Evolutionary conservation across 2,888 invertebrate genomes (phyloP).

Genomic region (Tipula lateralis): DNA sequence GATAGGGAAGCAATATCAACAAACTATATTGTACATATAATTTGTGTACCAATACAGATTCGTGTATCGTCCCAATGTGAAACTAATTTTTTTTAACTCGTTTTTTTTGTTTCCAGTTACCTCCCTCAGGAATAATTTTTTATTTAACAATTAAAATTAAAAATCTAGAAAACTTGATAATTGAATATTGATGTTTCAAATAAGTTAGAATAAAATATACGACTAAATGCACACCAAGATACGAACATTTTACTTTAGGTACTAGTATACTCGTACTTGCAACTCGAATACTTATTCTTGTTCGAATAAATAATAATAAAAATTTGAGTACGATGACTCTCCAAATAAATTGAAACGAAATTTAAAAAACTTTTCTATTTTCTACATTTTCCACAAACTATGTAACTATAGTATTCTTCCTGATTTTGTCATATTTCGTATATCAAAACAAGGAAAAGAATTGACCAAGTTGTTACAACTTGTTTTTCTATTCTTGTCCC

Average conservation of each 20-base stretch:
- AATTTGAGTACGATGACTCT: not conserved
- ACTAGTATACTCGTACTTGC: too few species aligned
- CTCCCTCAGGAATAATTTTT: too few species aligned
- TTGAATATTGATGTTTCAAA: not conserved
- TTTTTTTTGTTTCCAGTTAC: too few species aligned
- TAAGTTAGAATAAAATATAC: not conserved
- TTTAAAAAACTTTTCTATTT: not conserved
- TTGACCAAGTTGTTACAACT: not conserved
- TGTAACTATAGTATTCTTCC: not conserved
- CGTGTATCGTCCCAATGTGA: too few species aligned
- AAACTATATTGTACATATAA: too few species aligned
- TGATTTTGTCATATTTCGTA: not conserved
- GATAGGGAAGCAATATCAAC: too few species aligned
- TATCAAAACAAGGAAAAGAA: not conserved
- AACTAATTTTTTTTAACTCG: too few species aligned
- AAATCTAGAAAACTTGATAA: slow-evolving; percentile 12
- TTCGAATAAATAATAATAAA: not conserved
- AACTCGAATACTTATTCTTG: not conserved
- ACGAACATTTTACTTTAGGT: too few species aligned
- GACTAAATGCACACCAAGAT: not conserved
- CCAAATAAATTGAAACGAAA: slow-evolving; percentile 4
- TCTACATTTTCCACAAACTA: not conserved
- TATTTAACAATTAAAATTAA: too few species aligned
- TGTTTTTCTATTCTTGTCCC: not conserved
- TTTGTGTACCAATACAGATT: too few species aligned